Conservation (phyloP, 2,888 invertebrate species). For the Thumatha senex region DNA sequence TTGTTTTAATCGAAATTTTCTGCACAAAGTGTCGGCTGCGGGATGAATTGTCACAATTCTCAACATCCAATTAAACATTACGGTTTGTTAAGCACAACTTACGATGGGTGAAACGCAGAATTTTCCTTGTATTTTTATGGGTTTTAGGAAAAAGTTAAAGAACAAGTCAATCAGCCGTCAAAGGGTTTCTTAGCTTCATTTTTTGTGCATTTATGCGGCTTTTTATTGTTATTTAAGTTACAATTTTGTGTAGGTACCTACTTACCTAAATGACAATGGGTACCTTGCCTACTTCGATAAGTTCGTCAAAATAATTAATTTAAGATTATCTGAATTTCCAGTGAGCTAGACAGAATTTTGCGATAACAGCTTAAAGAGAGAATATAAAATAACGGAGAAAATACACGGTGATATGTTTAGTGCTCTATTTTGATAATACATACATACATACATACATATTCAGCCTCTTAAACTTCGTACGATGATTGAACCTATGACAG, state of each 20-base stretch:
- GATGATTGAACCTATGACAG: too few relatives aligned
- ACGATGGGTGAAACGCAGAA: slow-evolving; percentile 12
- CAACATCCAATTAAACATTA: slow-evolving; percentile 43
- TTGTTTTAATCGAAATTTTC: slow-evolving; percentile 76
- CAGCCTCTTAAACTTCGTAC: too few relatives aligned
- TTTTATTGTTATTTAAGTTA: slow-evolving; percentile 14
- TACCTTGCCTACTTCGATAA: too few relatives aligned
- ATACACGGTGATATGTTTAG: too few relatives aligned
- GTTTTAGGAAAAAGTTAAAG: slow-evolving; percentile 10
- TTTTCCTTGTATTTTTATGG: slow-evolving; percentile 1
- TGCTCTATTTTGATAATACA: too few relatives aligned
- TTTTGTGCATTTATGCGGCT: slow-evolving; percentile 15
- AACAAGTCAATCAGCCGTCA: slow-evolving; percentile 8
- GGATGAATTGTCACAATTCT: slow-evolving; percentile 46
- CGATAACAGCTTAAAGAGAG: too few relatives aligned
- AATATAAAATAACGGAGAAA: too few relatives aligned
- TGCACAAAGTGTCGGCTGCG: slow-evolving; percentile 42
- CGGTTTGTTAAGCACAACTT: slow-evolving; percentile 37
- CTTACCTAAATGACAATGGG: too few relatives aligned
- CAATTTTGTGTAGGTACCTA: not conserved
- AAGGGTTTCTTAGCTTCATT: slow-evolving; percentile 11
- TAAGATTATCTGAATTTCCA: too few relatives aligned
- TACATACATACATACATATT: too few relatives aligned
- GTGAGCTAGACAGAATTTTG: too few relatives aligned
- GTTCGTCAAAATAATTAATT: too few relatives aligned